phyloP scores from a whole-genome alignment of 2,113 vertebrate genomes.

The Cololabis saira region DNA sequence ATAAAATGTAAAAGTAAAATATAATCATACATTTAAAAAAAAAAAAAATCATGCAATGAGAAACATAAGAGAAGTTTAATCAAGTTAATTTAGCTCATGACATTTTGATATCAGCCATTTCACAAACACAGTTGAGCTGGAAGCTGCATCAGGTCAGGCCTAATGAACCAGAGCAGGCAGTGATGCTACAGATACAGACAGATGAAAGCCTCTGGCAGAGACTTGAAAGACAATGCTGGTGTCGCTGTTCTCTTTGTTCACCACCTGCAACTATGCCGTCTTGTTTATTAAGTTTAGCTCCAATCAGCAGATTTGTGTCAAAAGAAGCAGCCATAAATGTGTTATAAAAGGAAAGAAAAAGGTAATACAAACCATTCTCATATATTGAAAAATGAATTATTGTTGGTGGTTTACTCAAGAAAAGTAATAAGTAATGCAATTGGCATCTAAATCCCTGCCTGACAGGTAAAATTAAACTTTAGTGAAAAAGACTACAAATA shows the following conservation, averaged over 20 bases:
- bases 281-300: neutral
- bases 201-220: slow-evolving; percentile 5
- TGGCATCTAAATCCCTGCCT: too few species aligned
- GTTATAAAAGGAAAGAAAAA: too few species aligned
- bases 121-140: slow-evolving; percentile 1
- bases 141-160: slow-evolving; percentile 25
- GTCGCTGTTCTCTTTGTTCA: slow-evolving; percentile 13
- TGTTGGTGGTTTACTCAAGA: too few species aligned
- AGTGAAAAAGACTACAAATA: too few species aligned
- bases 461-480: too few species aligned
- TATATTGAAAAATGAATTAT: neutral
- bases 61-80: neutral
- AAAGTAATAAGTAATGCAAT: too few species aligned
- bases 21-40: too few species aligned
- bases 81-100: neutral
- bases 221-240: neutral
- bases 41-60: too few species aligned
- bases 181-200: slow-evolving; percentile 20
- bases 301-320: too few species aligned
- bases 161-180: slow-evolving; percentile 24
- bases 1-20: too few species aligned
- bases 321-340: too few species aligned
- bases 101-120: slow-evolving; percentile 19
- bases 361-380: too few species aligned
- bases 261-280: neutral